These are phyloP conservation scores for Rhynchomys soricoides DNA, from an alignment of 2,113 vertebrate species.

Conservation along the genomic window DNA sequence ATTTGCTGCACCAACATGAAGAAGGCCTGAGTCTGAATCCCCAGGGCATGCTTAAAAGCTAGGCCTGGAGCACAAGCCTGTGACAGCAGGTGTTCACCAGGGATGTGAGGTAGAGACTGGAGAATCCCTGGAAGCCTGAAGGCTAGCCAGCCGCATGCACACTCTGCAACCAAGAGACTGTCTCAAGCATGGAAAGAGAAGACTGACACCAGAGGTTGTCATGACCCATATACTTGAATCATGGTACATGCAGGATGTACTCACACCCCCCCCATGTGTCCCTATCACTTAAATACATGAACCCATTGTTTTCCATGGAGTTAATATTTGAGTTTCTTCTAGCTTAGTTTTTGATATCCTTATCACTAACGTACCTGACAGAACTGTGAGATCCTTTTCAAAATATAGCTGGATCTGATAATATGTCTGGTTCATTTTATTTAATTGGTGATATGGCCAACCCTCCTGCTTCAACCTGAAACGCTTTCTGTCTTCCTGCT, in stretches of 20 bases:
- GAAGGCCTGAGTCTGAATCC: background rate
- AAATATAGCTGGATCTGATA: background rate
- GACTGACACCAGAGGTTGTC: background rate
- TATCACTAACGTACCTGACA: background rate
- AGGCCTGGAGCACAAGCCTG: background rate
- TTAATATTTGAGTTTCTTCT: slow-evolving; percentile 15
- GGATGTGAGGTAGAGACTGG: background rate
- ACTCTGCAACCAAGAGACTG: background rate
- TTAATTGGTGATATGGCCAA: background rate
- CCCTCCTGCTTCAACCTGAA: background rate
- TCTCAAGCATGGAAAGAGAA: background rate
- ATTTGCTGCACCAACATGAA: background rate
- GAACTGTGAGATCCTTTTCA: background rate
- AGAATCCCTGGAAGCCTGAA: background rate
- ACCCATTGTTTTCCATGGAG: background rate
- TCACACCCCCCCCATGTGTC: background rate
- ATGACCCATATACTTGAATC: background rate
- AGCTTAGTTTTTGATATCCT: background rate
- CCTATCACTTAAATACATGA: background rate
- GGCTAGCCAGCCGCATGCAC: background rate
- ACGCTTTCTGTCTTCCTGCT: background rate
- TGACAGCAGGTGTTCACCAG: background rate
- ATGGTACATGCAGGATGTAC: too few relatives aligned
- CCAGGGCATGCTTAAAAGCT: background rate
- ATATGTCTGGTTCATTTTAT: background rate